Conservation (phyloP, 2,888 invertebrate species). For the Opisthograptis luteolata region DNA sequence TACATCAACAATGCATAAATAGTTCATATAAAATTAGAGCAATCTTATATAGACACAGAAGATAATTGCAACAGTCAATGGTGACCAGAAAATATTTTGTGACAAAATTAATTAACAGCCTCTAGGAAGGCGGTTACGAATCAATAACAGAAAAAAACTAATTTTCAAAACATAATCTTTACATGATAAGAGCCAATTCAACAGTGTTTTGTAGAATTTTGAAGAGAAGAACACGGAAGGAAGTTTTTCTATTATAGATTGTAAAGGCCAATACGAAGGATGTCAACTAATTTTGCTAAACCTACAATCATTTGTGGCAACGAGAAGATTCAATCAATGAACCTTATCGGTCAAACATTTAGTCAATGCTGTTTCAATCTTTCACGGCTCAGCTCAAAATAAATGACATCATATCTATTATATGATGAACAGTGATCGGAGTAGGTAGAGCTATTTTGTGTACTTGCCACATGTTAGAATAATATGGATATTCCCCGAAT, state of each 20-base stretch:
- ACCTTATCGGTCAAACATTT: not conserved
- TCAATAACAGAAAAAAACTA: slow-evolving; percentile 2
- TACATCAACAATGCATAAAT: slow-evolving; percentile 39
- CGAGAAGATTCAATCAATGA: slow-evolving; percentile 12
- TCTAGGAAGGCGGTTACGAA: slow-evolving; percentile 7
- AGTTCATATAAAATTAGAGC: slow-evolving; percentile 27
- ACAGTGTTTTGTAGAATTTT: slow-evolving; percentile 2
- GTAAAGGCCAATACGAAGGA: slow-evolving; percentile 13
- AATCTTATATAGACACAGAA: slow-evolving; percentile 20
- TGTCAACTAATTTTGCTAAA: slow-evolving; percentile 19
- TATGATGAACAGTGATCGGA: no score
- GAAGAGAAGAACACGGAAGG: not conserved
- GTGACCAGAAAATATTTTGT: slow-evolving; percentile 2
- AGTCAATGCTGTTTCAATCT: no score
- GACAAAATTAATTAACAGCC: slow-evolving; percentile 27
- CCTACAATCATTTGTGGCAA: slow-evolving; percentile 2
- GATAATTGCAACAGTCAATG: slow-evolving; percentile 5
- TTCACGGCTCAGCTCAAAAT: no score
- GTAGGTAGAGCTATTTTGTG: no score
- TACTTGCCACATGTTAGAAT: no score
- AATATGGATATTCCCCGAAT: no score
- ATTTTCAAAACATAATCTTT: not conserved
- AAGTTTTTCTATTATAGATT: slow-evolving; percentile 15
- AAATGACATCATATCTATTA: no score
- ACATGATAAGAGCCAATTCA: not conserved